Conservation (phyloP, 2,888 invertebrate genomes). For the Nomada ferruginata region DNA sequence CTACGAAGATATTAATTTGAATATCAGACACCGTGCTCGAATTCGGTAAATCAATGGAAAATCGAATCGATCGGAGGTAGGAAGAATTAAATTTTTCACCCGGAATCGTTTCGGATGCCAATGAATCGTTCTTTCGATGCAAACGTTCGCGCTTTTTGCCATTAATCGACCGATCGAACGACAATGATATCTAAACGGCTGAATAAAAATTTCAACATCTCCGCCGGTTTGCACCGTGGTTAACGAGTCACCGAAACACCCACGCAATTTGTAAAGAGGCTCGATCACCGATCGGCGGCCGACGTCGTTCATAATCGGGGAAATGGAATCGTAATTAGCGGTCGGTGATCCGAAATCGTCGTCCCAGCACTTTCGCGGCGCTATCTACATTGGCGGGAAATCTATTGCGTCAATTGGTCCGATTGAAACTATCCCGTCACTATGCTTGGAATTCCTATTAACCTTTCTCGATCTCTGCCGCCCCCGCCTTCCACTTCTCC, state of each 20-base stretch:
- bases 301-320: constrained; percentile 37
- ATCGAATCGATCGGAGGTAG: constrained; percentile 24
- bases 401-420: constrained; percentile 80
- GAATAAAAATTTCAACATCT: background rate
- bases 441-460: constrained; percentile 80
- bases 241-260: no score
- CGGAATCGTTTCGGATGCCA: background rate
- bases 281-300: constrained; percentile 9
- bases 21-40: no score
- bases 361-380: constrained; percentile 32
- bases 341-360: constrained; percentile 56
- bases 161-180: constrained; percentile 13
- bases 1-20: constrained; percentile 42
- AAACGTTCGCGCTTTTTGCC: background rate
- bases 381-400: constrained; percentile 73
- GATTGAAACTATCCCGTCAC: constrained; percentile 80
- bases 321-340: constrained; percentile 72
- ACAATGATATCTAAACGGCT: background rate
- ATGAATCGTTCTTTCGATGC: background rate
- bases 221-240: background rate
- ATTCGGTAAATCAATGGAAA: constrained; percentile 18
- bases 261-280: background rate
- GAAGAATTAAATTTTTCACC: constrained; percentile 25
- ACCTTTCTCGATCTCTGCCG: constrained; percentile 64
- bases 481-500: constrained; percentile 41